phyloP scores from a whole-genome alignment of 2,797 vertebrate species.

The Rhabdomys pumilio region DNA sequence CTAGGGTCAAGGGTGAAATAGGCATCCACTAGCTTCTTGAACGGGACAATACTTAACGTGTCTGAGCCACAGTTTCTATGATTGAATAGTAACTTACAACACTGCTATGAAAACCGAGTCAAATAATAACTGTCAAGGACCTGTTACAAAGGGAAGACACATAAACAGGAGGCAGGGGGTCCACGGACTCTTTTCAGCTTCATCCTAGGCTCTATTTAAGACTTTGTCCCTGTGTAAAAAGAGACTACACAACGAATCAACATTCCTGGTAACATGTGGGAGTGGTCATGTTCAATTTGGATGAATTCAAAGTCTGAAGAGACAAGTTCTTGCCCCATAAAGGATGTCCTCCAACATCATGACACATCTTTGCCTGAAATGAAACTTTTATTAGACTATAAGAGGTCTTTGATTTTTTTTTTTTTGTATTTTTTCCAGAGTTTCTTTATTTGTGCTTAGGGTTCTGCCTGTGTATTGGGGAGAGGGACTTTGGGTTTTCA shows the following conservation, averaged over 20 bases:
- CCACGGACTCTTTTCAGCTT: neutral
- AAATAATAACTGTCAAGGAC: neutral
- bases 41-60: neutral
- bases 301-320: neutral
- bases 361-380: neutral
- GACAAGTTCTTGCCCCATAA: neutral
- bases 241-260: neutral
- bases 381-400: neutral
- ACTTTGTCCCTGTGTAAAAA: neutral
- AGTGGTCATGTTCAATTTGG: neutral
- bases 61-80: neutral
- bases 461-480: neutral
- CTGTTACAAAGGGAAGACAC: neutral
- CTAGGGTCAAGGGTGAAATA: neutral
- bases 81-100: neutral
- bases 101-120: neutral
- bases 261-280: neutral
- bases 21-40: neutral
- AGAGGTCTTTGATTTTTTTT: conserved; percentile 4
- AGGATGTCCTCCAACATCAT: neutral
- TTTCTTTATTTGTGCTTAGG: neutral
- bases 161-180: neutral
- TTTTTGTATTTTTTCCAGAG: neutral
- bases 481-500: conserved; percentile 6
- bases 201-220: neutral